Conservation (phyloP, 2,888 invertebrate species). For the Phoronis australis region DNA sequence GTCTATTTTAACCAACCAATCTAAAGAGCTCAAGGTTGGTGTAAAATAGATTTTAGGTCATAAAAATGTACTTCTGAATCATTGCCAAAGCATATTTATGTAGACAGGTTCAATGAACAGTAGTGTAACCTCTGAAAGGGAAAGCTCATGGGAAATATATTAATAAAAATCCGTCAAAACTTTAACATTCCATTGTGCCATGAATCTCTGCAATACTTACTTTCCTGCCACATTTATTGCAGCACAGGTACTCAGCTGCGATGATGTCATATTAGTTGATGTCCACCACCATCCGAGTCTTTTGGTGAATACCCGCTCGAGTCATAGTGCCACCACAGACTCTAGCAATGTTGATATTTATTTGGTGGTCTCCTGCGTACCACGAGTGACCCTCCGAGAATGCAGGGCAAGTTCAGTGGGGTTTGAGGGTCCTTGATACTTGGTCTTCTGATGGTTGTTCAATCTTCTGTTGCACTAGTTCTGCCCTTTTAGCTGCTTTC, state of each 20-base stretch:
- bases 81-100: no score
- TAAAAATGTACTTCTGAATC: no score
- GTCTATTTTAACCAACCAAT: no score
- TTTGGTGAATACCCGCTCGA: neutral
- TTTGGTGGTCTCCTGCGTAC: neutral
- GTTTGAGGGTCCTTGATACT: neutral
- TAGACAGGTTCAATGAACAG: no score
- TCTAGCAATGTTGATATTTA: no score
- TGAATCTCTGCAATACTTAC: no score
- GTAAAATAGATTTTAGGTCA: no score
- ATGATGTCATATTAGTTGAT: constrained; percentile 19
- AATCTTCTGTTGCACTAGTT: neutral
- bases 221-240: constrained; percentile 10
- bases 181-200: no score
- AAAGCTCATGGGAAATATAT: no score
- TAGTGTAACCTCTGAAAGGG: no score
- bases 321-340: neutral
- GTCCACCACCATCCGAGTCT: neutral
- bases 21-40: no score
- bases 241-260: constrained; percentile 16
- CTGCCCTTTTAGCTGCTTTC: neutral
- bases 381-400: neutral
- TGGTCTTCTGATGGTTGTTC: neutral
- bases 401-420: neutral
- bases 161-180: no score